Conservation (phyloP, 2,888 invertebrate genomes). For the Steinernema scapterisci region DNA sequence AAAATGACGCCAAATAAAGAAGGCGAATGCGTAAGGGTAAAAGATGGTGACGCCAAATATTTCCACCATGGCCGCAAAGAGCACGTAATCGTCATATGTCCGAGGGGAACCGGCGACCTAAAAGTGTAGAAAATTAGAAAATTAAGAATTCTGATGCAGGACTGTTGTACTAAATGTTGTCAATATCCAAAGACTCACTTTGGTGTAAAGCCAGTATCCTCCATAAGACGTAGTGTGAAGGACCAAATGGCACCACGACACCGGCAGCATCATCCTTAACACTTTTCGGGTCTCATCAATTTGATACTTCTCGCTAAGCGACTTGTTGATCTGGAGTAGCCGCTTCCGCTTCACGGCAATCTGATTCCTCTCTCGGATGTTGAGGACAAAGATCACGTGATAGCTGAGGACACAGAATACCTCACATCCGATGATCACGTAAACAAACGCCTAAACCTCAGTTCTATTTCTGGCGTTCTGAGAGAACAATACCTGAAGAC, state of each 20-base stretch:
- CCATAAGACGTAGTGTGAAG: background rate
- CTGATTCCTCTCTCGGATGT: conserved; percentile 1
- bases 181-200: background rate
- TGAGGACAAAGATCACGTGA: conserved; percentile 14
- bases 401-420: conserved; percentile 13
- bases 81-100: background rate
- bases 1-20: conserved; percentile 3
- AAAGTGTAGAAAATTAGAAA: too few species aligned
- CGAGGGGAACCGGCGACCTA: background rate
- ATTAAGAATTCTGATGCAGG: too few species aligned
- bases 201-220: background rate
- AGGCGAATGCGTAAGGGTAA: background rate
- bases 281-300: conserved; percentile 2
- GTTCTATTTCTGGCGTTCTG: background rate
- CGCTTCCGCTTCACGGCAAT: background rate
- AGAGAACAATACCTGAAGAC: background rate
- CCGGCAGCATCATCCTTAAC: background rate
- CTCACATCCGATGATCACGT: conserved; percentile 1
- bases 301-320: conserved; percentile 9
- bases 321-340: background rate
- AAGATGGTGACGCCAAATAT: conserved; percentile 9
- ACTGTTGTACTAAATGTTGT: too few species aligned
- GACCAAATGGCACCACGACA: conserved; percentile 1
- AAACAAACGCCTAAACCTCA: background rate
- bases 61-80: background rate